Evolutionary conservation across 2,888 invertebrate genomes (phyloP).

Genomic region (Andrena minutula): DNA sequence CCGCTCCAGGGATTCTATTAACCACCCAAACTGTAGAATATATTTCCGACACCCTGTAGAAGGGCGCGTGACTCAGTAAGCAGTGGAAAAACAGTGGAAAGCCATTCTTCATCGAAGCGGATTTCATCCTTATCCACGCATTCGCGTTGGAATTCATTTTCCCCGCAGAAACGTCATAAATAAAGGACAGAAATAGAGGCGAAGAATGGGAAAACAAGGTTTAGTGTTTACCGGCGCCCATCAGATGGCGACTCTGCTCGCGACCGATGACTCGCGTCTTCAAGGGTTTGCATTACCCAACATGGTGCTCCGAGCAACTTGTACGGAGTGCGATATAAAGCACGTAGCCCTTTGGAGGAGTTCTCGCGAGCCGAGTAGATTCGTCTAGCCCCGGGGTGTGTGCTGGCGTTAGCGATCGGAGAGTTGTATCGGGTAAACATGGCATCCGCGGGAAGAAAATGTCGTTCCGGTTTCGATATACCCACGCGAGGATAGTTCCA

Average conservation of each 20-base stretch:
- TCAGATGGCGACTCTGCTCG: constrained; percentile 76
- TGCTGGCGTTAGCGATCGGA: neutral
- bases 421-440: neutral
- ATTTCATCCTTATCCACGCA: neutral
- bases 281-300: constrained; percentile 40
- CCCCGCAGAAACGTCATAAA: neutral
- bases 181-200: constrained; percentile 4
- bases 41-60: neutral
- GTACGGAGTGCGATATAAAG: neutral
- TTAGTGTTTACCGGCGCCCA: constrained; percentile 76
- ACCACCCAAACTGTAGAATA: too few species aligned
- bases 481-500: constrained; percentile 47
- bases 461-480: constrained; percentile 46
- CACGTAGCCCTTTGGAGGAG: neutral
- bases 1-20: too few species aligned
- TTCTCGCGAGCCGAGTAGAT: too few species aligned
- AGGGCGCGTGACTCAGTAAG: neutral
- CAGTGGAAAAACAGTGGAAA: neutral
- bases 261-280: constrained; percentile 72
- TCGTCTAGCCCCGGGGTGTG: neutral
- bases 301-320: constrained; percentile 4
- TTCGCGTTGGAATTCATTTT: neutral
- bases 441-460: constrained; percentile 46
- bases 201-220: constrained; percentile 34
- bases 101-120: neutral